Evolutionary conservation across 2,888 invertebrate genomes (phyloP).

Genomic region (Crocallis elinguaria): DNA sequence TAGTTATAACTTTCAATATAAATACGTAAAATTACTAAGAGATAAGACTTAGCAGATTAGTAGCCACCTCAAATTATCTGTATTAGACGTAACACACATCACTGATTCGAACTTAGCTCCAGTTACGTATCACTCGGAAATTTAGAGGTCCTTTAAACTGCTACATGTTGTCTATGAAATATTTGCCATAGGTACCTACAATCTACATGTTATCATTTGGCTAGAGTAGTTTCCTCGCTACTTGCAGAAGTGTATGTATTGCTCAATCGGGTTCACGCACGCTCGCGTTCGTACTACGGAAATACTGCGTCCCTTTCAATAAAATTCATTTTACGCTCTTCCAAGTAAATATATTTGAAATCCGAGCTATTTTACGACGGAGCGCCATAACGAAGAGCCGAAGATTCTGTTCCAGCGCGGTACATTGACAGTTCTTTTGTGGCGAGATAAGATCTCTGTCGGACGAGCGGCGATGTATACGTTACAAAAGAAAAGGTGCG

Average conservation of each 20-base stretch:
- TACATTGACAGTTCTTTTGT: slow-evolving; percentile 11
- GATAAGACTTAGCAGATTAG: no score
- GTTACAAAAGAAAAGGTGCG: not conserved
- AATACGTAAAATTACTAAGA: no score
- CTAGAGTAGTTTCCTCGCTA: no score
- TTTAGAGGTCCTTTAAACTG: no score
- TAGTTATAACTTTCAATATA: no score
- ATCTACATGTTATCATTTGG: no score
- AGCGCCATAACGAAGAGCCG: slow-evolving; percentile 11
- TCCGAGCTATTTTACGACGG: slow-evolving; percentile 52
- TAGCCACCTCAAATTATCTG: no score
- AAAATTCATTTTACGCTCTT: slow-evolving; percentile 58
- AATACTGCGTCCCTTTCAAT: slow-evolving; percentile 50
- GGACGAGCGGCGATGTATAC: slow-evolving; percentile 17
- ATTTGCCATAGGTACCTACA: no score
- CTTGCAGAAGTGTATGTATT: not conserved
- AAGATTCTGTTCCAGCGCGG: not conserved
- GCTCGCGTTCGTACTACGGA: slow-evolving; percentile 9
- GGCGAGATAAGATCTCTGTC: not conserved
- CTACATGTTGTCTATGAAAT: no score
- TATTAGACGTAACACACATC: no score
- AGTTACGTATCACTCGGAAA: no score
- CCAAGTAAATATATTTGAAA: slow-evolving; percentile 63
- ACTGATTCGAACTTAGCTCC: no score
- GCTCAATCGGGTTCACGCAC: slow-evolving; percentile 3